phyloP scores from a whole-genome alignment of 2,797 vertebrate species.

The Sarcophilus harrisii region DNA sequence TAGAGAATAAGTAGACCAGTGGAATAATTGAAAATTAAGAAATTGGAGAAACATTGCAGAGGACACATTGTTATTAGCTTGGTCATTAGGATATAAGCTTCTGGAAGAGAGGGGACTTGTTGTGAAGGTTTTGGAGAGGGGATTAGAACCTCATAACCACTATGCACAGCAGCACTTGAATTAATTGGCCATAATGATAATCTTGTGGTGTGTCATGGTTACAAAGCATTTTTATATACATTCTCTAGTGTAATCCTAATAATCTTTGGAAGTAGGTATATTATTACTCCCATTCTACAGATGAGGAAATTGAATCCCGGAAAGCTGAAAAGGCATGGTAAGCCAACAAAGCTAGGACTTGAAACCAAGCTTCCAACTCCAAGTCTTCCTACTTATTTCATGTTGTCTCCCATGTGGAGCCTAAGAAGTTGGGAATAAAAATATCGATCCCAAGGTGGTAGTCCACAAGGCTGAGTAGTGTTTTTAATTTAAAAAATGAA shows the following conservation, averaged over 20 bases:
- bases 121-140: neutral
- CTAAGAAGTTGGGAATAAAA: neutral
- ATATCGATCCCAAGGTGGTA: neutral
- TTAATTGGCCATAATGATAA: neutral
- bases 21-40: slow-evolving; percentile 13
- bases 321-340: neutral
- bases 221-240: neutral
- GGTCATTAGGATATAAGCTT: neutral
- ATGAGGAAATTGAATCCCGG: neutral
- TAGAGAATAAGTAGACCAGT: neutral
- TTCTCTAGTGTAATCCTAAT: neutral
- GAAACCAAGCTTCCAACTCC: neutral
- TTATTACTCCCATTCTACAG: neutral
- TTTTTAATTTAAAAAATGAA: too few relatives aligned
- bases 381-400: neutral
- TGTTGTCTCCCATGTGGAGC: neutral
- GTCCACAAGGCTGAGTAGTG: neutral
- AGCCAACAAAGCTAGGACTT: neutral
- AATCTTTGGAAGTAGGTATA: neutral
- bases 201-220: neutral
- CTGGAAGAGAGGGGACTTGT: neutral
- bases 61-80: neutral
- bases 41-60: neutral
- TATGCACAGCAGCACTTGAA: neutral
- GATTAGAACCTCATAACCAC: neutral